Evolutionary conservation across 2,888 invertebrate species (phyloP), one percentile per base, ranked within the genome.

Genomic region (Polietes domitor): DNA sequence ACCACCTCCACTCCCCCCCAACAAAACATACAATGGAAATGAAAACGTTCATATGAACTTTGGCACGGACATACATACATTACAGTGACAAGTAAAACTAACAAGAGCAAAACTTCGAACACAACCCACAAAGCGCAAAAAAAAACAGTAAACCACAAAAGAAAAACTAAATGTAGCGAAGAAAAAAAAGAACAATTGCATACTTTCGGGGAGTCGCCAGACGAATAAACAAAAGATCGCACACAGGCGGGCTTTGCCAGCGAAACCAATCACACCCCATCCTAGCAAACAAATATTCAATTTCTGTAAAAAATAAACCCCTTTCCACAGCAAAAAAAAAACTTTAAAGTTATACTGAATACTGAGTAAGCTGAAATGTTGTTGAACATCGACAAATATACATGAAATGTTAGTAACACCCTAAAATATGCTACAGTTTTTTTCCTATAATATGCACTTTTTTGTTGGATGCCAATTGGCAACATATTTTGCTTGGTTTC

Each of bases 211-310:
- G 76, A 53, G 84, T 80, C 21, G 32, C 75, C 43, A 84, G 81
- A 81, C 81, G 77, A 76, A 80, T 72, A 73, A 81, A 81, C 37
- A 79, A 84, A 76, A 61, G 21, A 41, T 61, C 65, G 53, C 65
- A 26, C 19, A 21, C 78, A 79, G 70, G 61, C 73, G 75, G 5
- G 58, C 75, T 72, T 32, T 68, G 43, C 43, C 72, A 76, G 28
- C 68, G 32, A 47, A 61, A 21, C 19, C 32, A 43, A 75, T 73
- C 84, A 76, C 81, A 76, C 81, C 77, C 75, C 47, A 32, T 32
- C 24, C 26, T 47, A 77, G 15, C 17, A 15, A 5, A 61, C 19
- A 61, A 61, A 61, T 15, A 55, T 7, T 61, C 61, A 61, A 61
- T 61, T n/a, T 17, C 32, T 32, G 63, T 0, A 10, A 37, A 65